Base-by-base conservation (phyloP, 1,140 invertebrate species). In the Eupeodes corollae region DNA sequence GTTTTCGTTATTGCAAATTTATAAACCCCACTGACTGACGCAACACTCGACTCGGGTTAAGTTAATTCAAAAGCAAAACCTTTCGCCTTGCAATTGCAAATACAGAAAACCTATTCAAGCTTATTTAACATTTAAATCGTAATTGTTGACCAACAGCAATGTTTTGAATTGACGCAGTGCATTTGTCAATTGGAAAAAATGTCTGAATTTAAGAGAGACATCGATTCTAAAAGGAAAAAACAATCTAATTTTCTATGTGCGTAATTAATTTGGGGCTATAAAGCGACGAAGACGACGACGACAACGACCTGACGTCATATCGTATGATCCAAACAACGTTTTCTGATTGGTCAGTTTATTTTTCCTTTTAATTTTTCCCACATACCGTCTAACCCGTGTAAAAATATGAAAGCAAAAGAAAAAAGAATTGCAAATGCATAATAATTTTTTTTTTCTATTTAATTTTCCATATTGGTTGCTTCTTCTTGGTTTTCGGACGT, bases 281-380 rank as follows among this genome's bases (percentile, higher is more conserved):
- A 35, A 10, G 12, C 14, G 34, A 35, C 12, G 39, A 41, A 21
- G 13, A 14, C 14, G 21, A 26, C 21, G 21, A 26, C 21, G 21
- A 26, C 21, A 26, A 26, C 21, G 21, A 8, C 21, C 44, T 48
- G 50, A 51, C 50, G 50, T 51, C 46, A 51, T 37, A 51, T 51
- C 50, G 50, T 51, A 51, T 51, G 50, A 51, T 51, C 21, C 16
- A 21, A 51, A 51, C 42, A 42, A 12, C 18, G 37, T 16, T 13
- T 39, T 43, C 14, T 48, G 50, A 51, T 51, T 51, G 50, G 50
- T 43, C 45, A 21, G 32, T 45, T 26, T 26, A 5, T 26, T 26
- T 26, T 26, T 26, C 21, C 21, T 26, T 8, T 26, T 26, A 26
- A 26, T 26, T 26, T 26, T 26, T 26, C 21, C 21, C 21, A 26